Base-by-base conservation (phyloP, 2,888 invertebrate species). In the Prosapia bicincta region DNA sequence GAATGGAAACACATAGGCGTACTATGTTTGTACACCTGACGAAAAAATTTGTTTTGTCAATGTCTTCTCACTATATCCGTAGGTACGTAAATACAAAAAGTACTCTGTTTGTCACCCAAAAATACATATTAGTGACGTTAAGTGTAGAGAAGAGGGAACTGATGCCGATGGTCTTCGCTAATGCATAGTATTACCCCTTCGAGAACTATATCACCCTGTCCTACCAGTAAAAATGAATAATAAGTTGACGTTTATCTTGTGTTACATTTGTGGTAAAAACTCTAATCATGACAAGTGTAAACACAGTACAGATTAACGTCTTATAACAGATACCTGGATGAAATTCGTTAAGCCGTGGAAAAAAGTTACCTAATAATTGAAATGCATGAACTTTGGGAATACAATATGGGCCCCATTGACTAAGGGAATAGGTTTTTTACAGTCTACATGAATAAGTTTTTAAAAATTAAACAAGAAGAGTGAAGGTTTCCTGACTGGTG, bases 241-340 rank as follows among this genome's bases (percentile, higher is more conserved):
- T 0, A 81, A 82, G 75, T 75, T 84, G n/a, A 80, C 83, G 78
- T 85, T 84, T 79, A 77, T 81, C 0, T 76, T 85, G 3, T 85
- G 84, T 80, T 78, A 80, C 10, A 80, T 79, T 0, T 84, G 84
- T 78, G 82, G 79, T 30, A 81, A 83, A 30, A 78, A 70, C 24
- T 65, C 81, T 65, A 76, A 78, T 66, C 78, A 81, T 54, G 65
- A 76, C 1, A 77, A 79, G 0, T 86, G 84, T 76, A 28, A 20
- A 2, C 83, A 85, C 76, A 77, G 75, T 23, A 78, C 81, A 13
- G 77, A 79, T n/a, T n/a, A n/a, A n/a, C n/a, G n/a, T n/a, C n/a
- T n/a, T n/a, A n/a, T n/a, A n/a, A n/a, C n/a, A n/a, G n/a, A n/a
- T n/a, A n/a, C n/a, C n/a, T n/a, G n/a, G n/a, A n/a, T n/a, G n/a